Percentiles rank a stretch among this genome's conserved stretches.
Evolutionary conservation across 2,113 vertebrate species (phyloP).

Genomic region (Apteryx mantelli): DNA sequence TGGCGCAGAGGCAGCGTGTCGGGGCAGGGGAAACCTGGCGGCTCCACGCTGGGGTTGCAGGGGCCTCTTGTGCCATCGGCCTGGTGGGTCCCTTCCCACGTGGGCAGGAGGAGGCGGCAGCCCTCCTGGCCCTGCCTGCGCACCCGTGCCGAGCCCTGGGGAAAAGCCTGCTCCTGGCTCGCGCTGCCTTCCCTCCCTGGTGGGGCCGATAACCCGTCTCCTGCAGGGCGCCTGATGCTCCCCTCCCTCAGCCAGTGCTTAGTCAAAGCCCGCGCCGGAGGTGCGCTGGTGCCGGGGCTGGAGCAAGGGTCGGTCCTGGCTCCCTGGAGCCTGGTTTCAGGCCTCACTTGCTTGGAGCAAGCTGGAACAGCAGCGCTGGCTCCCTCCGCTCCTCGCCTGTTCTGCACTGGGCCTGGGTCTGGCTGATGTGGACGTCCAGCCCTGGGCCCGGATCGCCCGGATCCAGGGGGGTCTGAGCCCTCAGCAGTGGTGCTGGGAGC

Average conservation of each 20-base stretch:
- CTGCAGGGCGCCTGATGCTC: neutral
- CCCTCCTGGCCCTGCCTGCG: neutral
- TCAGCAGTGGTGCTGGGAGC: neutral
- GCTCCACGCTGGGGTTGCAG: neutral
- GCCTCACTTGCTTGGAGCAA: too few relatives aligned
- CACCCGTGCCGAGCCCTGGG: neutral
- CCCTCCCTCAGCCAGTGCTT: neutral
- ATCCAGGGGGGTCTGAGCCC: accelerated
- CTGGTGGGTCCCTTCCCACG: neutral
- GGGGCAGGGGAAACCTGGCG: neutral
- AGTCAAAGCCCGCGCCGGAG: neutral
- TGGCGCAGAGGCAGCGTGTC: neutral
- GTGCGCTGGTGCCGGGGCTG: too few relatives aligned
- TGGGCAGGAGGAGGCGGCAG: neutral
- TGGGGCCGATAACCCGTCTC: neutral
- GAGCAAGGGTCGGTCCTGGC: too few relatives aligned
- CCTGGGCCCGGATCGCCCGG: too few relatives aligned
- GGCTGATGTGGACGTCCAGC: neutral
- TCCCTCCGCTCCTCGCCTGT: too few relatives aligned
- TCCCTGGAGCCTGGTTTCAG: too few relatives aligned
- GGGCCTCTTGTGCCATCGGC: neutral
- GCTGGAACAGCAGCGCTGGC: too few relatives aligned
- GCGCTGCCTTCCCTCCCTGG: neutral
- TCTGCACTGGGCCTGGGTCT: too few relatives aligned
- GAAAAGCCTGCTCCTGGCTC: neutral